These are phyloP conservation scores for Porites lutea DNA, from an alignment of 64 coral and sea anemone genomes.

Conservation along the genomic window DNA sequence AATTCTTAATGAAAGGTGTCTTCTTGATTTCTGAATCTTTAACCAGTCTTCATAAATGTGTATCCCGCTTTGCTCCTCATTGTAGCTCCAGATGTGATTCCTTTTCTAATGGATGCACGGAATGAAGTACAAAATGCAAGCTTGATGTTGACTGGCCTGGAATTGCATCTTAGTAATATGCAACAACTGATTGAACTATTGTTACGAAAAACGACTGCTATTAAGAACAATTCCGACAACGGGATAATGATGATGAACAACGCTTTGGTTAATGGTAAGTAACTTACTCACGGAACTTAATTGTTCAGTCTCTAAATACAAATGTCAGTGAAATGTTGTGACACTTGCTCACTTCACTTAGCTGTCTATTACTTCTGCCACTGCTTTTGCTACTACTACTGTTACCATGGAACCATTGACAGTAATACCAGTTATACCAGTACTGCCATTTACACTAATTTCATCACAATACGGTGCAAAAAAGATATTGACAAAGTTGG, in stretches of 20 bases:
- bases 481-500: no score
- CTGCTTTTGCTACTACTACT: no score
- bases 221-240: background rate
- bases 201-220: background rate
- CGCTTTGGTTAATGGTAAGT: conserved; percentile 19
- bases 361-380: no score
- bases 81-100: conserved; percentile 1
- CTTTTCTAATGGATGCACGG: background rate
- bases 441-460: no score
- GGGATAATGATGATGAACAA: conserved; percentile 32
- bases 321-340: no score
- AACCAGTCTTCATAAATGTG: background rate
- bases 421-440: no score
- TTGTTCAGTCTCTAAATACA: no score
- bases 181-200: background rate
- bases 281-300: background rate
- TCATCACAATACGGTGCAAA: no score
- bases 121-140: background rate
- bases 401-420: no score
- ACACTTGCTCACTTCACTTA: no score
- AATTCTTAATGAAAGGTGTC: no score
- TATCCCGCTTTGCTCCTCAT: background rate
- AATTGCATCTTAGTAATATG: background rate
- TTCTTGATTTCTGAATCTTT: no score
- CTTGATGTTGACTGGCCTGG: background rate